These are phyloP conservation scores for Quadriops clusia DNA, from an alignment of 2,888 invertebrate species.

Conservation along the genomic window DNA sequence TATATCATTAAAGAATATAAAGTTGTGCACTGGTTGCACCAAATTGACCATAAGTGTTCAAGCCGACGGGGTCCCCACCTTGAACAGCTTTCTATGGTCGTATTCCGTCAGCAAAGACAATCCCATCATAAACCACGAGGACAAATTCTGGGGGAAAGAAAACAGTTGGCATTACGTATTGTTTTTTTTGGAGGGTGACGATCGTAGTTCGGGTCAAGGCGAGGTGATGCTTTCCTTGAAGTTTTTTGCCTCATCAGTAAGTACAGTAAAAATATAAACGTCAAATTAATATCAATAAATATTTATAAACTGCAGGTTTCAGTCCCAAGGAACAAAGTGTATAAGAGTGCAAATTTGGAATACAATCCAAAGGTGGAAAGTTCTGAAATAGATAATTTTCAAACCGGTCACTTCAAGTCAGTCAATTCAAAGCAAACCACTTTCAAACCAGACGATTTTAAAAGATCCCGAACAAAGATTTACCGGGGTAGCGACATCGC, in stretches of 20 bases:
- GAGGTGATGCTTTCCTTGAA: slow-evolving; percentile 13
- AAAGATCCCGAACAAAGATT: too few species aligned
- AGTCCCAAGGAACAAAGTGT: slow-evolving; percentile 1
- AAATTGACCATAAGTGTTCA: slow-evolving; percentile 37
- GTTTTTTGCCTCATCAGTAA: slow-evolving; percentile 10
- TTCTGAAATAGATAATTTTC: too few species aligned
- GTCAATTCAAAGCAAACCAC: too few species aligned
- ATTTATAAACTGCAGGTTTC: too few species aligned
- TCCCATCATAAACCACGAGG: too few species aligned
- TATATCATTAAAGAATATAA: slow-evolving; percentile 22
- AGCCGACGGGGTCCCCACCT: slow-evolving; percentile 40
- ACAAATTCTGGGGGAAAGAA: slow-evolving; percentile 44
- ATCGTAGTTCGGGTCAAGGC: slow-evolving; percentile 6
- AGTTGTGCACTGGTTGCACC: slow-evolving; percentile 20
- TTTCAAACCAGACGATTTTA: too few species aligned
- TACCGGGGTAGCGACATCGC: too few species aligned
- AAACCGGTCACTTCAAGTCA: too few species aligned
- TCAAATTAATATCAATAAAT: slow-evolving; percentile 1
- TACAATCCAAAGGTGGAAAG: too few species aligned
- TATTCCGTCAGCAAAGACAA: too few species aligned
- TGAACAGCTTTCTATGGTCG: slow-evolving; percentile 20
- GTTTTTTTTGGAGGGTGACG: slow-evolving; percentile 24
- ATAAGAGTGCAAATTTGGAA: too few species aligned
- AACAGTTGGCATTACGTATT: slow-evolving; percentile 49
- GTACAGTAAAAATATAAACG: too few species aligned